A percentile compares a stretch with the other conserved stretches of the same genome.
Conservation (phyloP, 2,113 vertebrate species). For the Amphilophus citrinellus region DNA sequence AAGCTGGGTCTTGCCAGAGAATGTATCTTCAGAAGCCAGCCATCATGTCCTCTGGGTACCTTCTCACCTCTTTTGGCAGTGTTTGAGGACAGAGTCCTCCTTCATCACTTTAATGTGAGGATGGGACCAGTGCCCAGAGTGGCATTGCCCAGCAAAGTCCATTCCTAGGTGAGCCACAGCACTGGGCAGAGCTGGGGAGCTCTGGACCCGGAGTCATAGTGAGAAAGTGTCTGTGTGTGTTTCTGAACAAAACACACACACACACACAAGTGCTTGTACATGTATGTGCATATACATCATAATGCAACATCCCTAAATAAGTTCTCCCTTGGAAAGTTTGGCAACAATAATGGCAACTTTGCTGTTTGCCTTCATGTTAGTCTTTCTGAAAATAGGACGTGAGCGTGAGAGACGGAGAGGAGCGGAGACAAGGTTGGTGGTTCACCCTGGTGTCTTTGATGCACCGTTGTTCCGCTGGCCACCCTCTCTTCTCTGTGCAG, state of each 20-base stretch:
- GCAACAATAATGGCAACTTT: conserved; percentile 66
- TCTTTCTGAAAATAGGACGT: conserved; percentile 71
- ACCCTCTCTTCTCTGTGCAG: conserved; percentile 63
- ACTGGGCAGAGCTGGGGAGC: conserved; percentile 39
- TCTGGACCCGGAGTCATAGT: conserved; percentile 41
- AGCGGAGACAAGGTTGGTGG: conserved; percentile 50
- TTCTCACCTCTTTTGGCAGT: conserved; percentile 68
- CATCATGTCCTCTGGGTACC: conserved; percentile 70
- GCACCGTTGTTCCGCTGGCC: conserved; percentile 66
- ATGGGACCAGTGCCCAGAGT: conserved; percentile 57
- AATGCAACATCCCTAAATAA: conserved; percentile 20
- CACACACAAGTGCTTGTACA: background rate
- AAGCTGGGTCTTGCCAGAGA: conserved; percentile 56
- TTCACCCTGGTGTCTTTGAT: conserved; percentile 72
- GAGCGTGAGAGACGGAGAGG: conserved; percentile 46
- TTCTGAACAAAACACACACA: background rate
- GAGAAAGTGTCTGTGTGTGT: conserved; percentile 21
- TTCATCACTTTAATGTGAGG: conserved; percentile 72
- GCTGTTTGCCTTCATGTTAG: conserved; percentile 64
- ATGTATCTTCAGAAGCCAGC: conserved; percentile 63
- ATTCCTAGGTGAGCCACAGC: conserved; percentile 42
- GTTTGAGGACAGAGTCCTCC: conserved; percentile 68
- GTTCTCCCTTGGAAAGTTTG: conserved; percentile 56
- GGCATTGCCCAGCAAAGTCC: conserved; percentile 54
- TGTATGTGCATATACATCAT: conserved; percentile 16